phyloP scores from a whole-genome alignment of 1,140 invertebrate species.

The Scaptomyza graminum region DNA sequence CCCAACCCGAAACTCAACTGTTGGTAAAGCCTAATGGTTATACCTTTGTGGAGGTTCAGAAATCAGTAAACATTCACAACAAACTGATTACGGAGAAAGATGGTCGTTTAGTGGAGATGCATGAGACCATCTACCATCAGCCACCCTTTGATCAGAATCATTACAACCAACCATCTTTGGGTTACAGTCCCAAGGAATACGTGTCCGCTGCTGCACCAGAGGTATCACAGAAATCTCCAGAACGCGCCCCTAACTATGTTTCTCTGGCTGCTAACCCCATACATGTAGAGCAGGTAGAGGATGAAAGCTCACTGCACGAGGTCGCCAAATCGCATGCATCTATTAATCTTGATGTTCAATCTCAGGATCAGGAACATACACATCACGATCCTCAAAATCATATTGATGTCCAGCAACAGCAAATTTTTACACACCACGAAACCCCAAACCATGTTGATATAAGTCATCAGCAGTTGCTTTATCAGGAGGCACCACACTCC shows the following conservation, averaged over 20 bases:
- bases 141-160: conserved; percentile 45
- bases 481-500: background rate
- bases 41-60: conserved; percentile 86
- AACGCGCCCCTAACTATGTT: conserved; percentile 32
- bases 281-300: conserved; percentile 64
- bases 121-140: conserved; percentile 76
- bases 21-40: conserved; percentile 73
- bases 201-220: conserved; percentile 10
- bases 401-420: too few relatives aligned
- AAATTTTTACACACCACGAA: conserved; percentile 10
- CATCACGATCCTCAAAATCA: background rate
- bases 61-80: conserved; percentile 85
- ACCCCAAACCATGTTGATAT: background rate
- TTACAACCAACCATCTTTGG: background rate
- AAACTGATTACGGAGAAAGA: conserved; percentile 80
- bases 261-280: conserved; percentile 71
- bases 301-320: conserved; percentile 62
- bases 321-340: conserved; percentile 45
- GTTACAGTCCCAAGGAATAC: conserved; percentile 37
- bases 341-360: conserved; percentile 18
- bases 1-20: conserved; percentile 6
- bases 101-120: conserved; percentile 70
- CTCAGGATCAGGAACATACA: too few relatives aligned
- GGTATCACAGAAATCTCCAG: background rate
- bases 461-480: background rate